phyloP scores from a whole-genome alignment of 35 echinoderm and acorn worm genomes.

The Eucidaris tribuloides region DNA sequence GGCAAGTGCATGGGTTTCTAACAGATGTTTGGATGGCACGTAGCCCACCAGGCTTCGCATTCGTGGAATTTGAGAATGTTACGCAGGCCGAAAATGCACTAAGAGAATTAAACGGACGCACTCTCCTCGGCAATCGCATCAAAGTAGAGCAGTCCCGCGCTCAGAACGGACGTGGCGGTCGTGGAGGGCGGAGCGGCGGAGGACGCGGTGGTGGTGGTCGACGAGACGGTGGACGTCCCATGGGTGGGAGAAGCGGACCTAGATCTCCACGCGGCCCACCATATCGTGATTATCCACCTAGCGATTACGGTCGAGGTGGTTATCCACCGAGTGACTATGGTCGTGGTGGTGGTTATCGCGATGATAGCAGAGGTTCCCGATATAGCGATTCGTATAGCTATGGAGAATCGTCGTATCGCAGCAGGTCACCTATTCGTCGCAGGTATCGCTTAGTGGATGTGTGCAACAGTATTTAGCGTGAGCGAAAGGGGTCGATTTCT shows the following conservation, averaged over 20 bases:
- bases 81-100: conserved; percentile 81
- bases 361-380: conserved; percentile 35
- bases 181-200: conserved; percentile 75
- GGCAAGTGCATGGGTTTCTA: conserved; percentile 68
- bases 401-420: conserved; percentile 73
- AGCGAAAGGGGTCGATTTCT: conserved; percentile 32
- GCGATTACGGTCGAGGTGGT: conserved; percentile 35
- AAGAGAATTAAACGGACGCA: conserved; percentile 59
- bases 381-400: conserved; percentile 65
- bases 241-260: conserved; percentile 30
- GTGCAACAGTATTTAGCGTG: neutral
- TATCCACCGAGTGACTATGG: neutral
- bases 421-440: conserved; percentile 91
- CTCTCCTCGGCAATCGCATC: conserved; percentile 60
- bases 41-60: conserved; percentile 97
- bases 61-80: conserved; percentile 74
- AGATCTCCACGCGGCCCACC: conserved; percentile 23
- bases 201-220: conserved; percentile 45
- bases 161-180: conserved; percentile 42
- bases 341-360: conserved; percentile 13
- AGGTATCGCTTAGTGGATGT: conserved; percentile 79
- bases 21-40: conserved; percentile 91
- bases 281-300: conserved; percentile 42
- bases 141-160: conserved; percentile 92
- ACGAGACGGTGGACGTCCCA: conserved; percentile 35